Evolutionary conservation across 2,888 invertebrate genomes (phyloP), one percentile per base, ranked within the genome.

Genomic region (Euphydryas editha): DNA sequence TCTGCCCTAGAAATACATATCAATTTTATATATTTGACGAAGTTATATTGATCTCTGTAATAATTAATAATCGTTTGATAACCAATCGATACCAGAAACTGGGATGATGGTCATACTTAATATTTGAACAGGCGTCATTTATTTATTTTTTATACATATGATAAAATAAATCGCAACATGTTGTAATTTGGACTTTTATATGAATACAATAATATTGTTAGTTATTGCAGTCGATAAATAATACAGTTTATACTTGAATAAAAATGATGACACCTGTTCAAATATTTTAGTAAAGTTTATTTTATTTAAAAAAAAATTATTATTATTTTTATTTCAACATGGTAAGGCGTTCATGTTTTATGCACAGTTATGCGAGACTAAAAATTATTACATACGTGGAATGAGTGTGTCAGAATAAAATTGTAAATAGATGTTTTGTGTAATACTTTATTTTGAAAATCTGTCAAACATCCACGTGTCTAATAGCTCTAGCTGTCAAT

Each of bases 361-460:
- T 81, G 87, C 87, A 88, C 86, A 86, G 87, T 78, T 72, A 78
- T 76, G 88, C 88, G 90, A 87, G 89, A 86, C 85, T 82, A 79
- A 79, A 80, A 78, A 76, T 82, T 82, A 84, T 86, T 87, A 85
- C 81, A 88, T 85, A 81, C 89, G 90, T 90, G 88, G 83, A 81
- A 82, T 82, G 76, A 79, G 82, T 83, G 86, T 87, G 86, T 81
- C 89, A 88, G 88, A 46, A 24, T 18, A 57, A 84, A 86, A 87
- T 87, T 92, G 92, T 92, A 92, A 90, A 92, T 92, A 92, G 83
- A 87, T 79, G 81, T 87, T 88, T 87, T 87, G 85, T 87, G 86
- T 90, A 88, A 88, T 88, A 85, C 87, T 85, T 88, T 87, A 84
- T 87, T 75, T 88, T 83, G 68, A 83, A 21, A 85, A 84, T 87